Evolutionary conservation across 2,113 vertebrate species (phyloP).

Genomic region (Spizaetus ornatus): DNA sequence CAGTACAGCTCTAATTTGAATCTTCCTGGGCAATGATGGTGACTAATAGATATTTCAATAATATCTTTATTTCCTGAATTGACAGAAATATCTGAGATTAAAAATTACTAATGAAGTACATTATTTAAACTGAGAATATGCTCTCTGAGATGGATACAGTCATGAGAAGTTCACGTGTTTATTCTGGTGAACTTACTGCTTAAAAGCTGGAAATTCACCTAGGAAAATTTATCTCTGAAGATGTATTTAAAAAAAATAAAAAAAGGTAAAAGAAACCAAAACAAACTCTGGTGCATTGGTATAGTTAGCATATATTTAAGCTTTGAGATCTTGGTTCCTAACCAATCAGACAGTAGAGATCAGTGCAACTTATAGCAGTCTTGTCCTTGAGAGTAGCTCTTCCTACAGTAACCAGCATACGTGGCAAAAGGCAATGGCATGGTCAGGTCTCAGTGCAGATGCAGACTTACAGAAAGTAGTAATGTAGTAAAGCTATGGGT

Average conservation of each 20-base stretch:
- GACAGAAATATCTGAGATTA: background rate
- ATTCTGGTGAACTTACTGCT: background rate
- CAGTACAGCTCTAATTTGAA: background rate
- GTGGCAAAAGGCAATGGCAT: background rate
- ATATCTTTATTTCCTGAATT: background rate
- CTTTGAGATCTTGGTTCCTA: background rate
- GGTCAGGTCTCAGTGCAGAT: background rate
- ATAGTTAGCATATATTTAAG: background rate
- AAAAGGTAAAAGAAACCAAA: background rate
- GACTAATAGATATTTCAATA: background rate
- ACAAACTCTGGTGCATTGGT: background rate
- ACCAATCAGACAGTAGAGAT: background rate
- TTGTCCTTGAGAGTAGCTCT: background rate
- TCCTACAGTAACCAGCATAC: background rate
- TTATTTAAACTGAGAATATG: background rate
- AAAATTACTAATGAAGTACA: background rate
- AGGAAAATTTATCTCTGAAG: background rate
- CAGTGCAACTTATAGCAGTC: rapidly evolving
- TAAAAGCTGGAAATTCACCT: background rate
- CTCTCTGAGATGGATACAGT: background rate
- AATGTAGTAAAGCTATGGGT: background rate
- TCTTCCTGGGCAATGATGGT: background rate
- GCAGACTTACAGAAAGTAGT: background rate
- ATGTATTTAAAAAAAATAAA: background rate
- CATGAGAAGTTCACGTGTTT: background rate